Evolutionary conservation across 1,140 invertebrate genomes (phyloP).

Genomic region (Lasioglossum baleicum): DNA sequence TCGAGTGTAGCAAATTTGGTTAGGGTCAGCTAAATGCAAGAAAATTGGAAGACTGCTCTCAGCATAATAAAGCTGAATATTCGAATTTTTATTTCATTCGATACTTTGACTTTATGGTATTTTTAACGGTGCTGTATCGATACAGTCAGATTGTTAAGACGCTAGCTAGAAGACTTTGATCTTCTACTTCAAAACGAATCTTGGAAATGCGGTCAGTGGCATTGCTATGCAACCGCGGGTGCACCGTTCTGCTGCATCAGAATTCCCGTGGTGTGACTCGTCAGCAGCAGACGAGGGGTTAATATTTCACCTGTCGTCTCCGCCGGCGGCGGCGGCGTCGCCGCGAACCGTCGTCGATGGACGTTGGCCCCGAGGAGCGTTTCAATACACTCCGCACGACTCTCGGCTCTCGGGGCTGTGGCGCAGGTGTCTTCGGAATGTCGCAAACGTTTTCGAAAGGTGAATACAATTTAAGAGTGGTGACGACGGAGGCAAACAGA

Average conservation of each 20-base stretch:
- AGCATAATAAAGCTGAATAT: no score
- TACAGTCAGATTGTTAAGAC: no score
- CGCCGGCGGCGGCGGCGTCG: constrained; percentile 7
- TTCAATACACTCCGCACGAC: constrained; percentile 44
- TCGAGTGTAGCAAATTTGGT: no score
- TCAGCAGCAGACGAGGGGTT: constrained; percentile 18
- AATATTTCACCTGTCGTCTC: constrained; percentile 36
- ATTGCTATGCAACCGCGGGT: no score
- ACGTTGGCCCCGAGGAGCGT: constrained; percentile 23
- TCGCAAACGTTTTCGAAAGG: constrained; percentile 54
- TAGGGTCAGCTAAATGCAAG: no score
- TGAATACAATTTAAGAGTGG: constrained; percentile 57
- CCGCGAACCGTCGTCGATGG: constrained; percentile 26
- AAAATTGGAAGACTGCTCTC: no score
- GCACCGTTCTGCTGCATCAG: neutral
- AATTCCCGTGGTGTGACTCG: constrained; percentile 4
- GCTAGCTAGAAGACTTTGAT: no score
- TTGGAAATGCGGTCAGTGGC: no score
- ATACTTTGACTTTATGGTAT: no score
- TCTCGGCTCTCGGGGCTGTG: constrained; percentile 27
- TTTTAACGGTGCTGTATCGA: no score
- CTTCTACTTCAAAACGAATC: no score
- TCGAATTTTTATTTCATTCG: no score
- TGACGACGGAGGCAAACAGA: neutral
- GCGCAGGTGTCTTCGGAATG: constrained; percentile 46